These are phyloP conservation scores for Odontamblyopus lacepedii DNA, from an alignment of 2,797 vertebrate genomes.

Conservation along the genomic window DNA sequence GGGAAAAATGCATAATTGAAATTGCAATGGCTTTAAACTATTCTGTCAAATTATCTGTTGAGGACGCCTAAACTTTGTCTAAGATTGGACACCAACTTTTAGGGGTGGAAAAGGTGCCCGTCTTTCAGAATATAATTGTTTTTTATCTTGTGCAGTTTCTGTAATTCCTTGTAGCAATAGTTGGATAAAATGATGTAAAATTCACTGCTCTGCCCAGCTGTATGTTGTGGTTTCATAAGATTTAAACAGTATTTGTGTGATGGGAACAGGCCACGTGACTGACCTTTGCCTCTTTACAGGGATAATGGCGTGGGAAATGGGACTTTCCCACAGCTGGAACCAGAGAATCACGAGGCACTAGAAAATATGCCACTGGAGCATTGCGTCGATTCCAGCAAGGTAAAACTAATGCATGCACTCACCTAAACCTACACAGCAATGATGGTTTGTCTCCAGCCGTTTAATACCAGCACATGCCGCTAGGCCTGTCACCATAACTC, in stretches of 20 bases:
- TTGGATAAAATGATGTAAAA: neutral
- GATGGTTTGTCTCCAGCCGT: no score
- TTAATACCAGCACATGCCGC: no score
- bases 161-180: neutral
- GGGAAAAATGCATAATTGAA: no score
- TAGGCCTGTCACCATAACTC: no score
- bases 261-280: constrained; percentile 38
- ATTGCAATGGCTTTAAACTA: no score
- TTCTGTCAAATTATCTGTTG: no score
- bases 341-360: constrained; percentile 77
- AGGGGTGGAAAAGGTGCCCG: neutral
- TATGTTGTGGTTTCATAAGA: neutral
- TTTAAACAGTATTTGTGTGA: constrained; percentile 6
- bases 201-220: neutral
- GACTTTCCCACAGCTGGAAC: constrained; percentile 69
- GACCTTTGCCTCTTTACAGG: constrained; percentile 74
- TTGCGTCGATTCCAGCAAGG: constrained; percentile 84
- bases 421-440: no score
- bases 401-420: constrained; percentile 49
- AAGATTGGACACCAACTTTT: no score
- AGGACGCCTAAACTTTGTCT: no score
- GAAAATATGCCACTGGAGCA: constrained; percentile 71
- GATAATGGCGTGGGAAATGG: constrained; percentile 77
- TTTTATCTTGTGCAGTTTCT: neutral
- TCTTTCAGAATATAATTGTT: neutral